Conservation (phyloP, 2,888 invertebrate species). For the Pachydiplax longipennis region DNA sequence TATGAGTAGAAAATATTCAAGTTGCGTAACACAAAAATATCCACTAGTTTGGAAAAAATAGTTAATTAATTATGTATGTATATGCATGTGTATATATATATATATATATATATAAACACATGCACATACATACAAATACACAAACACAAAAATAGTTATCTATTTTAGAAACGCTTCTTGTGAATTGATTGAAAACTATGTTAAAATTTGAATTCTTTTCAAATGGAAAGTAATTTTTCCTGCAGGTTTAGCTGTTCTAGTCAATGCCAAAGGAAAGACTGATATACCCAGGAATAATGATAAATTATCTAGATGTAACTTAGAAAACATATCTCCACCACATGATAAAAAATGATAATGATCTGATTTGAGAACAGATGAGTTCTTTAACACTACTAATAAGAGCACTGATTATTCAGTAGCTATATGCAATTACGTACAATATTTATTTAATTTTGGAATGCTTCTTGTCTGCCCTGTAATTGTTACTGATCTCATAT, state of each 20-base stretch:
- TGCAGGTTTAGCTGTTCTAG: conserved; percentile 16
- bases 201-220: not conserved
- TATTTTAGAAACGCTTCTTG: not conserved
- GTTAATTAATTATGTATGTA: not conserved
- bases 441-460: not conserved
- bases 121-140: too few relatives aligned
- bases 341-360: not conserved
- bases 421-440: not conserved
- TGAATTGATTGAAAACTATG: not conserved
- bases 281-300: conserved; percentile 37
- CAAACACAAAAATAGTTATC: too few relatives aligned
- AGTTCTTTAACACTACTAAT: conserved; percentile 6
- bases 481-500: conserved; percentile 21
- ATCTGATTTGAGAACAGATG: not conserved
- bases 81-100: not conserved
- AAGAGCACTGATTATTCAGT: not conserved
- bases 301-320: conserved; percentile 2
- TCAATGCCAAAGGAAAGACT: conserved; percentile 41
- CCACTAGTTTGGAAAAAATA: not conserved
- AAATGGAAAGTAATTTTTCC: not conserved
- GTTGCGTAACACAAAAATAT: not conserved
- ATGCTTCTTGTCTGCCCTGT: conserved; percentile 11
- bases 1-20: not conserved
- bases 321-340: conserved; percentile 18
- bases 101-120: too few relatives aligned